Percentiles rank a stretch among this genome's conserved stretches.
Conservation (phyloP, 2,888 invertebrate species). For the Strigamia maritima region DNA sequence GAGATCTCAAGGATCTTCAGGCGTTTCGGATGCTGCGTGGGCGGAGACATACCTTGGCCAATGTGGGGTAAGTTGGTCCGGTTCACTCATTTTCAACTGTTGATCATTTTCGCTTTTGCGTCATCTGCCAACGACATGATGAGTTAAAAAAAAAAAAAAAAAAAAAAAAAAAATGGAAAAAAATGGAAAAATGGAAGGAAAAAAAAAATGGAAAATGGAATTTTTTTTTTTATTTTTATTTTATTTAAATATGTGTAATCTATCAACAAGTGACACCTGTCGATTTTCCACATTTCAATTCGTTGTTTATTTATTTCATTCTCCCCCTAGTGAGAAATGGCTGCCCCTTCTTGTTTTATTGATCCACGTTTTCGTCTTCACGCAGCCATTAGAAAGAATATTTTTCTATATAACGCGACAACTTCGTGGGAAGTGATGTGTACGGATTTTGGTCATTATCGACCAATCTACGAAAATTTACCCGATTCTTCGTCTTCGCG, state of each 20-base stretch:
- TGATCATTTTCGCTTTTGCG: background rate
- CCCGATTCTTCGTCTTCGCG: too few species aligned
- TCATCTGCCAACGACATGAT: background rate
- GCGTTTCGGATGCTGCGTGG: constrained; percentile 82
- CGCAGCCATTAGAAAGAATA: too few species aligned
- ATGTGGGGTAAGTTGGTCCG: constrained; percentile 79
- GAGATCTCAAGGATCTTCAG: constrained; percentile 83
- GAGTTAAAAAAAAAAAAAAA: background rate
- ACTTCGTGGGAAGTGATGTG: too few species aligned
- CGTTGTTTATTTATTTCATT: background rate
- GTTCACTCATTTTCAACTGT: constrained; percentile 23
- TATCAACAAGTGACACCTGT: background rate
- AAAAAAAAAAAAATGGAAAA: too few species aligned
- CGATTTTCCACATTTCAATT: background rate
- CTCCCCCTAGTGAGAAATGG: constrained; percentile 32
- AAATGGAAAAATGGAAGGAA: too few species aligned
- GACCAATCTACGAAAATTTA: too few species aligned
- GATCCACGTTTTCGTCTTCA: background rate
- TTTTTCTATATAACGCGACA: too few species aligned
- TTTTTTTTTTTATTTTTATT: background rate
- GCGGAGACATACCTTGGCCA: constrained; percentile 82
- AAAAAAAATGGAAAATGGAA: too few species aligned
- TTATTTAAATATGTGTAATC: background rate
- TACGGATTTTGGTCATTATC: too few species aligned
- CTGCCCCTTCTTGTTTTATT: constrained; percentile 12